phyloP scores from a whole-genome alignment of 1,140 invertebrate species.

The Drosophila equinoxialis region DNA sequence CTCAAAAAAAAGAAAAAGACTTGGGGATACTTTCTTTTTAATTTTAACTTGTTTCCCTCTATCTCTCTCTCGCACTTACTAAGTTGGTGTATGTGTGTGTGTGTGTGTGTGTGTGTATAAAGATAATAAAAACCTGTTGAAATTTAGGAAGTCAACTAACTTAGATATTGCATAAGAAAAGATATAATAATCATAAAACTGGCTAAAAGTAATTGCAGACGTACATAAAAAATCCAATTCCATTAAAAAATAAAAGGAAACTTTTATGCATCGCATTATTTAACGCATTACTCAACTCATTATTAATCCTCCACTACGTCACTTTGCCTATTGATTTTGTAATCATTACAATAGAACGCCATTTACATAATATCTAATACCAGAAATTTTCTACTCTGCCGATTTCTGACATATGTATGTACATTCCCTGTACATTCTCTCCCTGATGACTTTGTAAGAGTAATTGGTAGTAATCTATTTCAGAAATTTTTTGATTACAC shows the following conservation, averaged over 20 bases:
- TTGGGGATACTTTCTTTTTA: conserved; percentile 69
- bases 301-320: too few relatives aligned
- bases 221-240: too few relatives aligned
- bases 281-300: too few relatives aligned
- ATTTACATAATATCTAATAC: too few relatives aligned
- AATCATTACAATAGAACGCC: too few relatives aligned
- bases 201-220: too few relatives aligned
- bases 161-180: conserved; percentile 7
- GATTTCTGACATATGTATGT: too few relatives aligned
- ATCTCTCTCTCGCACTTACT: background rate
- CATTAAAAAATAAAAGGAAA: too few relatives aligned
- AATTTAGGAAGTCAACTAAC: conserved; percentile 5
- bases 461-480: background rate
- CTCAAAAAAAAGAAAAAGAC: background rate
- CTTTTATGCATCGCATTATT: too few relatives aligned
- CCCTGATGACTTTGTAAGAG: background rate
- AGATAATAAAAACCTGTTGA: conserved; percentile 16
- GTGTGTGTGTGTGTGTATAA: background rate
- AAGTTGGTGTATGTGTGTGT: background rate
- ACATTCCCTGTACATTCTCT: too few relatives aligned
- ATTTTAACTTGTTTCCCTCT: conserved; percentile 63
- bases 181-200: background rate
- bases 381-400: too few relatives aligned
- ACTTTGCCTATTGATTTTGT: too few relatives aligned
- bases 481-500: background rate